Conservation (phyloP, 2,888 invertebrate species). For the Phortica okadai region DNA sequence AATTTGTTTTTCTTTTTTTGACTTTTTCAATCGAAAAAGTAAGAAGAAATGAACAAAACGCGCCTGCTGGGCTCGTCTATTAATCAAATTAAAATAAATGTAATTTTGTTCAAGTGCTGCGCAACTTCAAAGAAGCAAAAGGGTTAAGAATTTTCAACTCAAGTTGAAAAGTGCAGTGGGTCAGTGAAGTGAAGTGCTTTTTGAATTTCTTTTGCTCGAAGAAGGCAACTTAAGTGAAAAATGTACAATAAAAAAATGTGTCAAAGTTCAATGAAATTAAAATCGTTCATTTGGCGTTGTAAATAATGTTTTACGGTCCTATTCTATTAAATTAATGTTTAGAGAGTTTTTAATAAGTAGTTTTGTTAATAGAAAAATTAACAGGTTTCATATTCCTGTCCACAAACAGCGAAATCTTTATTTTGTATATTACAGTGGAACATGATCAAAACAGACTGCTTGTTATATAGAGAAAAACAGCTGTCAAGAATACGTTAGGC, state of each 20-base stretch:
- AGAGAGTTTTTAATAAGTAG: too few relatives aligned
- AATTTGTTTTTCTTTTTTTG: slow-evolving; percentile 23
- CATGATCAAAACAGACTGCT: too few relatives aligned
- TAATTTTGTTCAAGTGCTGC: slow-evolving; percentile 22
- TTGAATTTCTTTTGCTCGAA: neutral
- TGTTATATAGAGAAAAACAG: too few relatives aligned
- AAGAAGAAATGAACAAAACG: neutral
- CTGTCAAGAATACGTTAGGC: too few relatives aligned
- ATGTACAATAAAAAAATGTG: neutral
- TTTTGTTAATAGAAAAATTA: too few relatives aligned
- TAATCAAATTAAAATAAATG: slow-evolving; percentile 29
- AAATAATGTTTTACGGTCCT: too few relatives aligned
- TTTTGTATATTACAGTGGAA: too few relatives aligned
- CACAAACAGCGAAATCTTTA: too few relatives aligned
- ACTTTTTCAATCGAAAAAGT: neutral
- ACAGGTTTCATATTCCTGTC: too few relatives aligned
- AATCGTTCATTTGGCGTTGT: too few relatives aligned
- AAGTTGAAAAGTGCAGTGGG: neutral
- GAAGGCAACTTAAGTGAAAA: neutral
- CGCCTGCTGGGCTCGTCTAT: neutral
- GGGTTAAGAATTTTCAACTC: neutral
- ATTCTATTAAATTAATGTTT: too few relatives aligned
- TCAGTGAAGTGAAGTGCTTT: neutral
- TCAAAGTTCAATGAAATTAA: too few relatives aligned
- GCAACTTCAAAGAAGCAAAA: slow-evolving; percentile 14